Percentiles rank a stretch among this genome's conserved stretches.
These are phyloP conservation scores for Phaethornis superciliosus DNA, from an alignment of 2,113 vertebrate genomes.

Conservation along the genomic window DNA sequence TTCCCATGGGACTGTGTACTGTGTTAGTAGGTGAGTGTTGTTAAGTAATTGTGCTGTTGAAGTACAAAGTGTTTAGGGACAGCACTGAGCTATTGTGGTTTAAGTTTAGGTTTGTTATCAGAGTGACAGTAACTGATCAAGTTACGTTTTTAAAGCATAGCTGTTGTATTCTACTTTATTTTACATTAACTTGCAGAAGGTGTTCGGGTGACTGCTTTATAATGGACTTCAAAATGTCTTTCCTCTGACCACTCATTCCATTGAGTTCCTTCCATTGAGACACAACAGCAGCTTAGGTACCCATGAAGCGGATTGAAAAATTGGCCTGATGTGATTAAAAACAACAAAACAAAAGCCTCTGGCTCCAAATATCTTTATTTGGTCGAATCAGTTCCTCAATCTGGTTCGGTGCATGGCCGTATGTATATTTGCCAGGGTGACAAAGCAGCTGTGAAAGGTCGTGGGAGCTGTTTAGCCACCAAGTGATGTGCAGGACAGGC, in stretches of 20 bases:
- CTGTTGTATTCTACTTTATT: not conserved
- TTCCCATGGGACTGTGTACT: not conserved
- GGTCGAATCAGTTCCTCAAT: not conserved
- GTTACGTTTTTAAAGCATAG: not conserved
- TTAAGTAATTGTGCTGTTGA: not conserved
- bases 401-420: not conserved
- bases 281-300: not conserved
- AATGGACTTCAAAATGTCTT: not conserved
- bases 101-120: not conserved
- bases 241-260: rapidly evolving
- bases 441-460: not conserved
- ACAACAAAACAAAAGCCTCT: not conserved
- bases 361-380: not conserved
- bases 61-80: not conserved
- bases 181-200: not conserved
- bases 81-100: not conserved
- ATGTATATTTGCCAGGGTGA: not conserved
- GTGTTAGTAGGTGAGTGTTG: constrained; percentile 39
- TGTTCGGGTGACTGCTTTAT: not conserved
- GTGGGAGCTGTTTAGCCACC: not conserved
- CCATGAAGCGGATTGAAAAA: not conserved
- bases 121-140: not conserved
- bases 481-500: not conserved
- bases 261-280: not conserved
- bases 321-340: not conserved